Conservation (phyloP, 2,113 vertebrate species). For the Addax nasomaculatus region DNA sequence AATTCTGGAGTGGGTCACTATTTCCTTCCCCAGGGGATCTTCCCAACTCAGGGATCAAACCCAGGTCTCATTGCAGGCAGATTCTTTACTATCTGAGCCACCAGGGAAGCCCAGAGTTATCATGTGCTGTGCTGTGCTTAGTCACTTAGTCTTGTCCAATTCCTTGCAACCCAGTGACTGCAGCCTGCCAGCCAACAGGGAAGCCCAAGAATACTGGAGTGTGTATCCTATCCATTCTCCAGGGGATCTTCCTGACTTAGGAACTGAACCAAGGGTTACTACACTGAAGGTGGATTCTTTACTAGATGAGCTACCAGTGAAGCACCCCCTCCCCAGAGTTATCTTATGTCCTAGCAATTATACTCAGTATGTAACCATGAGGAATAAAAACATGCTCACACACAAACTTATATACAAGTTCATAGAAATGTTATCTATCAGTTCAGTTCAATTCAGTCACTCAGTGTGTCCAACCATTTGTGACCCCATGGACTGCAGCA, state of each 20-base stretch:
- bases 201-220: not conserved
- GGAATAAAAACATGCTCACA: not conserved
- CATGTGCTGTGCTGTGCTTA: not conserved
- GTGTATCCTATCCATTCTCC: not conserved
- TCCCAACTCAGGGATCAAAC: not conserved
- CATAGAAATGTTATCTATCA: not conserved
- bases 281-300: not conserved
- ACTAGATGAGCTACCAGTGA: not conserved
- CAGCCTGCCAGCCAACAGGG: not conserved
- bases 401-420: not conserved
- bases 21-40: not conserved
- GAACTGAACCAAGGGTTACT: not conserved
- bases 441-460: not conserved
- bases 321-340: not conserved
- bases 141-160: not conserved
- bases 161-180: not conserved
- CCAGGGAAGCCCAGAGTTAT: not conserved
- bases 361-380: not conserved
- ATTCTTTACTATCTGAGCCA: not conserved
- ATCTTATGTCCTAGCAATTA: not conserved
- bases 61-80: not conserved
- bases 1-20: not conserved
- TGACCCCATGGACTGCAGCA: not conserved
- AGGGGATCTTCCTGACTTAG: not conserved
- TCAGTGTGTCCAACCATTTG: not conserved